Conservation (phyloP, 2,113 vertebrate species). For the Dunckerocampus dactyliophorus region DNA sequence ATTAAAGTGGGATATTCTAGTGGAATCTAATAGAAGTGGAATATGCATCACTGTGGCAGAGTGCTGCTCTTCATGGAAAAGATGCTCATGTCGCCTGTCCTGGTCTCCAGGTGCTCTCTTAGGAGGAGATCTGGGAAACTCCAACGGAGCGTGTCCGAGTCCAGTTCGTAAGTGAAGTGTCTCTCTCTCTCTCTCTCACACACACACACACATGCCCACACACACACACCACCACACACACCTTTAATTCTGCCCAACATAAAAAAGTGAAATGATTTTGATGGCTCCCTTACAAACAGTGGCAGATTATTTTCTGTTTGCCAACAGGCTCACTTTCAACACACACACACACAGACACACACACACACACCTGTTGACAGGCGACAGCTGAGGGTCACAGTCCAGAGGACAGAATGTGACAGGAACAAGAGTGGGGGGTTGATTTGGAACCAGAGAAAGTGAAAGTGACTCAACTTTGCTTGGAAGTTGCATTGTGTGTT, state of each 20-base stretch:
- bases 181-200: neutral
- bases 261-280: constrained; percentile 1
- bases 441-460: neutral
- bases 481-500: neutral
- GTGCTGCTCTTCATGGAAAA: neutral
- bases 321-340: constrained; percentile 18
- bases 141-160: constrained; percentile 90
- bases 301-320: constrained; percentile 14
- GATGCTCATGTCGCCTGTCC: neutral
- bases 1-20: constrained; percentile 5
- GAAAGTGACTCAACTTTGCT: neutral
- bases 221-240: neutral
- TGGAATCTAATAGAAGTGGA: neutral
- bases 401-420: constrained; percentile 39
- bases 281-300: constrained; percentile 5
- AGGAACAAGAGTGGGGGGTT: constrained; percentile 12
- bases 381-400: constrained; percentile 68
- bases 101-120: constrained; percentile 82
- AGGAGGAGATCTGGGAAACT: constrained; percentile 87
- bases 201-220: neutral
- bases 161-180: constrained; percentile 85
- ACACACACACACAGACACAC: constrained; percentile 7
- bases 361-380: constrained; percentile 56
- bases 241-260: neutral
- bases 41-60: neutral